Evolutionary conservation across 1,140 invertebrate species (phyloP).

Genomic region (Sweltsa coloradensis): DNA sequence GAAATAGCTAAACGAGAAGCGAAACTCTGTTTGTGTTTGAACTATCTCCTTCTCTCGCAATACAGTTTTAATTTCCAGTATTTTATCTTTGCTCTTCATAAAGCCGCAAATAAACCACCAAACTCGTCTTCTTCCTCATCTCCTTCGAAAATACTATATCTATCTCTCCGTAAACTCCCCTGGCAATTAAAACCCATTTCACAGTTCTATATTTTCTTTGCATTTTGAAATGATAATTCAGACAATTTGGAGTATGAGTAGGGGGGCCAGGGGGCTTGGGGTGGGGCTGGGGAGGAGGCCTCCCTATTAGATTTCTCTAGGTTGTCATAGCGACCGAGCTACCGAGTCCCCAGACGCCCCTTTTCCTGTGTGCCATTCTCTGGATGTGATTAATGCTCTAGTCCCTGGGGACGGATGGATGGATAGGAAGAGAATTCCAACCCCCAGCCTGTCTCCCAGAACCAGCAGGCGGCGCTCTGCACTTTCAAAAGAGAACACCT

Average conservation of each 20-base stretch:
- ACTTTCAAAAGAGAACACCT: too few species aligned
- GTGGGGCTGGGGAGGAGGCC: constrained; percentile 1
- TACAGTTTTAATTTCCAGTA: too few species aligned
- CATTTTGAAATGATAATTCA: constrained; percentile 21
- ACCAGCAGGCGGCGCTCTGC: too few species aligned
- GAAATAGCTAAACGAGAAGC: too few species aligned
- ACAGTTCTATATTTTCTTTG: constrained; percentile 20
- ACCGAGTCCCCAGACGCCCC: constrained; percentile 8
- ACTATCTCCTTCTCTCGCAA: too few species aligned
- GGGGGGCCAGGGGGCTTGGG: background rate
- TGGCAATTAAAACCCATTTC: constrained; percentile 20
- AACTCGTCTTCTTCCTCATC: too few species aligned
- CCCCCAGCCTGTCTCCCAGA: too few species aligned
- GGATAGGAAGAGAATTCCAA: too few species aligned
- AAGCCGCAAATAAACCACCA: too few species aligned
- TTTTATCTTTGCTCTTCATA: too few species aligned
- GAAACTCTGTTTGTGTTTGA: too few species aligned
- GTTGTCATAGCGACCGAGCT: constrained; percentile 16
- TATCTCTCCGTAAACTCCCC: constrained; percentile 12
- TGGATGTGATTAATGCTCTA: constrained; percentile 19
- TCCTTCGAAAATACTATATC: constrained; percentile 2
- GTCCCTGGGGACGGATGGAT: constrained; percentile 12
- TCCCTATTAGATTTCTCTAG: constrained; percentile 17
- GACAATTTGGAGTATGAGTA: constrained; percentile 15
- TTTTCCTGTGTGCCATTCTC: constrained; percentile 16